Evolutionary conservation across 1,140 invertebrate genomes (phyloP), one percentile per base, ranked within the genome.

Genomic region (Drosophila ambigua): DNA sequence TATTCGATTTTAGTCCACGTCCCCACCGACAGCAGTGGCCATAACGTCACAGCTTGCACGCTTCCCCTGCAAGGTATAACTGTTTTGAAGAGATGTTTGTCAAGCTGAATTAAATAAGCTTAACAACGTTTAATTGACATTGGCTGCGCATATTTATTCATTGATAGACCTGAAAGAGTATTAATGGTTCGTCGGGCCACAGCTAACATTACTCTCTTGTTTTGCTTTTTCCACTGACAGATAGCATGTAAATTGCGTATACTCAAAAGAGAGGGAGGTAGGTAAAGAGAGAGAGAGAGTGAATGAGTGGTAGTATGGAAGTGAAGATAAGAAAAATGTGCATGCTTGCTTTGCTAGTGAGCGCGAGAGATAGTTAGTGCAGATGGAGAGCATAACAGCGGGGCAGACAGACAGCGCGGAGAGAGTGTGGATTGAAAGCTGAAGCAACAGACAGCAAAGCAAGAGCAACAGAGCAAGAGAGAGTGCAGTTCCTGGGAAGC

Each of bases 181-280:
- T 31, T n/a, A 0, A 53, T 20, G 2, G 2, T 61, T 16, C 20
- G 31, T 2, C 4, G 16, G 35, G 3, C 4, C 9, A 13, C 9
- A 39, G 1, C 2, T 7, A 4, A 7, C 11, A 35, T 23, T 16
- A 6, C 11, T 13, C n/a, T n/a, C 9, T 62, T 62, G 60, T 61
- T 50, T 23, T n/a, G 31, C 50, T 46, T 46, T 35, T 54, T 45
- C 41, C 44, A 59, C 58, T 71, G 35, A 7, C 20, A 41, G 72
- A 80, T 79, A 72, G 58, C 72, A 63, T 62, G 63, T 68, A 76
- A 72, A 71, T 75, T 72, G 57, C 31, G 31, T 66, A 24, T 51
- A 61, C 45, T 54, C 39, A 57, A 24, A 43, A 35, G 31, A 60
- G 8, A 50, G 23, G 31, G 26, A 15, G 4, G 44, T 23, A 26